phyloP scores from a whole-genome alignment of 2,797 vertebrate genomes.

The Tadarida brasiliensis region DNA sequence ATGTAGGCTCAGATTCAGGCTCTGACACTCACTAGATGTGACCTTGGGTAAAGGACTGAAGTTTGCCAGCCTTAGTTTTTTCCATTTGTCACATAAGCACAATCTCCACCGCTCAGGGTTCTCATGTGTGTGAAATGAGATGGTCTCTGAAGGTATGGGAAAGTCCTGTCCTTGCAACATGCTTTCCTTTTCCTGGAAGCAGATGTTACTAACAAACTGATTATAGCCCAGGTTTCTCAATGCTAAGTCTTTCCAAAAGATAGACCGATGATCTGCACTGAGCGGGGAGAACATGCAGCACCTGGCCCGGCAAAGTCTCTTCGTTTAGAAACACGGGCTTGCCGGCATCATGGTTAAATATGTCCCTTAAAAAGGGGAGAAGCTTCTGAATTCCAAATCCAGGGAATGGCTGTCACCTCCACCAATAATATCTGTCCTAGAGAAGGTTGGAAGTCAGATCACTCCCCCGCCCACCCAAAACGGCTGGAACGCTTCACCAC shows the following conservation, averaged over 20 bases:
- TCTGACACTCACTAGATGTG: background rate
- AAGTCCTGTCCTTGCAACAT: background rate
- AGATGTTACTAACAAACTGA: background rate
- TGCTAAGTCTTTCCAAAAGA: background rate
- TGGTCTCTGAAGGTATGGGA: background rate
- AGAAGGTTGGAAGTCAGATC: background rate
- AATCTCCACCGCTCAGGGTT: background rate
- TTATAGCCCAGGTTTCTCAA: background rate
- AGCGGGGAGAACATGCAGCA: background rate
- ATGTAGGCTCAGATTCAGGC: background rate
- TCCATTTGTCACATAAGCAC: background rate
- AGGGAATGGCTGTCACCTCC: background rate
- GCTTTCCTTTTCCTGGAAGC: slow-evolving; percentile 37
- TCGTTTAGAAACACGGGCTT: background rate
- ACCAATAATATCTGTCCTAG: background rate
- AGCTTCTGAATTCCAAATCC: background rate
- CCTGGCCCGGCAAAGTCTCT: background rate
- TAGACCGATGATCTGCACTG: background rate
- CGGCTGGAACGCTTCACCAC: background rate
- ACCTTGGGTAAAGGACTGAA: background rate
- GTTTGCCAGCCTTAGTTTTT: slow-evolving; percentile 16
- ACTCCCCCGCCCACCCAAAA: background rate
- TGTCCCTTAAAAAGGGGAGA: background rate
- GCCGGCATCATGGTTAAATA: background rate
- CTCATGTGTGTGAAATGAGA: background rate